Conservation (phyloP, 2,797 vertebrate species). For the Peromyscus eremicus region DNA sequence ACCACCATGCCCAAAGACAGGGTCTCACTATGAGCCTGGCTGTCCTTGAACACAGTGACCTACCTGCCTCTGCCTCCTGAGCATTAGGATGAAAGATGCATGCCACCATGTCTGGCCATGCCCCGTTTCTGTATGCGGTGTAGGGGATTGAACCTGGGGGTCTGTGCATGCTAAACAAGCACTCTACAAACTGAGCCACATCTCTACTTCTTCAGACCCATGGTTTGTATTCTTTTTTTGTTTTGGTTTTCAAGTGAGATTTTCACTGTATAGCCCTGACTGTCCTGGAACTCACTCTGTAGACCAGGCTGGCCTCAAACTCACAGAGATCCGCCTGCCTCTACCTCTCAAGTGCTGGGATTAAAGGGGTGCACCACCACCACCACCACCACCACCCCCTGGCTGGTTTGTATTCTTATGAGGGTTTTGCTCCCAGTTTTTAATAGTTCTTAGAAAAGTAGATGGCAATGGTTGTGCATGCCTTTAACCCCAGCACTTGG, state of each 20-base stretch:
- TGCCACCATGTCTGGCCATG: neutral
- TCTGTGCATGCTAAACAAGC: neutral
- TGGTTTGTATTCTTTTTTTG: neutral
- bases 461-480: neutral
- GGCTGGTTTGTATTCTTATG: neutral
- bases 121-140: too few species aligned
- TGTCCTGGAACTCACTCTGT: too few species aligned
- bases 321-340: too few species aligned
- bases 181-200: too few species aligned
- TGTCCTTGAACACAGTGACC: neutral
- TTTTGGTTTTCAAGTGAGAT: neutral
- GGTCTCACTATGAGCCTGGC: neutral
- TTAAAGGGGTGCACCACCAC: neutral
- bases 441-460: conserved; percentile 8
- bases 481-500: neutral
- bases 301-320: too few species aligned
- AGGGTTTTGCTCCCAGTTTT: neutral
- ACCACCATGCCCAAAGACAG: neutral
- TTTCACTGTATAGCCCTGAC: neutral
- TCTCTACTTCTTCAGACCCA: neutral
- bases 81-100: neutral
- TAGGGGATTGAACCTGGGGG: neutral
- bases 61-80: neutral
- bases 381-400: neutral
- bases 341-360: too few species aligned